A percentile compares a stretch with the other conserved stretches of the same genome.
Evolutionary conservation across 2,888 invertebrate species (phyloP).

Genomic region (Opisthograptis luteolata): DNA sequence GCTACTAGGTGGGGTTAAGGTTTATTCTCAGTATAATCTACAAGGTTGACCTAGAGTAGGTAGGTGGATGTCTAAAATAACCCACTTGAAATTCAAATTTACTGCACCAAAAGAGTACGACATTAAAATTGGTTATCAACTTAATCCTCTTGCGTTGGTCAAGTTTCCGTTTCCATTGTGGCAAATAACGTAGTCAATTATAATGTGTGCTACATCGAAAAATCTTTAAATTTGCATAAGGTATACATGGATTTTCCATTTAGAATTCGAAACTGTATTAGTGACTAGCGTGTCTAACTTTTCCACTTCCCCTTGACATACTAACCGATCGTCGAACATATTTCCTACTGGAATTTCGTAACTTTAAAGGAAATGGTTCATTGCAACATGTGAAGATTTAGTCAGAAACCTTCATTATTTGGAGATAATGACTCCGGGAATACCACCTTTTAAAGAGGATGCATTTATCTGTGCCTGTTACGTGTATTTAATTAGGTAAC

Average conservation of each 20-base stretch:
- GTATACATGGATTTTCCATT: slow-evolving; percentile 2
- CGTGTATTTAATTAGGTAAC: too few species aligned
- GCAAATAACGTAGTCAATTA: too few species aligned
- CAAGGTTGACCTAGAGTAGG: too few species aligned
- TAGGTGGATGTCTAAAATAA: too few species aligned
- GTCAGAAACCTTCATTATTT: slow-evolving; percentile 8
- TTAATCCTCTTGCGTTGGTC: too few species aligned
- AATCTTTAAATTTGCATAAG: background rate
- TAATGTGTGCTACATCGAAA: too few species aligned
- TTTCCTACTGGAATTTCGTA: slow-evolving; percentile 11
- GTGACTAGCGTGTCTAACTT: slow-evolving; percentile 7
- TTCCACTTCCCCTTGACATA: slow-evolving; percentile 20
- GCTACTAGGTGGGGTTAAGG: too few species aligned
- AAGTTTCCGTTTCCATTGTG: too few species aligned
- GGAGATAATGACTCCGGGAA: background rate
- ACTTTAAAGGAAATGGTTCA: slow-evolving; percentile 9
- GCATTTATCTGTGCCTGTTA: background rate
- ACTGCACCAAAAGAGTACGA: too few species aligned
- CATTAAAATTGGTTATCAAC: too few species aligned
- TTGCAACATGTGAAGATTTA: slow-evolving; percentile 5
- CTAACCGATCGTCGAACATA: slow-evolving; percentile 15
- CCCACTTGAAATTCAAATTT: too few species aligned
- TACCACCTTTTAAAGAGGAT: slow-evolving; percentile 1
- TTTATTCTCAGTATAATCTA: too few species aligned
- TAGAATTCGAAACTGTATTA: background rate